Conservation (phyloP, 2,888 invertebrate species). For the Arrhopalites spinosus region DNA sequence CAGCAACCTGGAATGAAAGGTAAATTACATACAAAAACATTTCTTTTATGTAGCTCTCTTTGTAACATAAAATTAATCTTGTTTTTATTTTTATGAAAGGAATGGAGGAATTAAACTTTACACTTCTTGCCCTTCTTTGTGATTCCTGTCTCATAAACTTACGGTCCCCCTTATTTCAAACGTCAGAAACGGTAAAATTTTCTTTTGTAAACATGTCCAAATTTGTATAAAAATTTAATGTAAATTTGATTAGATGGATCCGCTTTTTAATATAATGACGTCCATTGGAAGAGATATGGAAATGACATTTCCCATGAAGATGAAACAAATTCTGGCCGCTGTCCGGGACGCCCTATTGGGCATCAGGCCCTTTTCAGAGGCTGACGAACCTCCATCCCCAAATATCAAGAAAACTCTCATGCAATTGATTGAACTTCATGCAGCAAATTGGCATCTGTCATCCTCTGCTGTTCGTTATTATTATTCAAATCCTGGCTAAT, state of each 20-base stretch:
- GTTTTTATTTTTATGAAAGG: no score
- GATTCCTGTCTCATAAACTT: slow-evolving; percentile 90
- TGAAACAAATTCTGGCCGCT: slow-evolving; percentile 77
- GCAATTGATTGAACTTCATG: slow-evolving; percentile 87
- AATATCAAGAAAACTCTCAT: slow-evolving; percentile 81
- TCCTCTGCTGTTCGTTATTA: slow-evolving; percentile 89
- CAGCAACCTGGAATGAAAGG: slow-evolving; percentile 62
- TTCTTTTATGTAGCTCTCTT: no score
- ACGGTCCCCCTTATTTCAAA: slow-evolving; percentile 63
- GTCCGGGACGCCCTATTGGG: slow-evolving; percentile 84
- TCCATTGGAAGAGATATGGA: slow-evolving; percentile 88
- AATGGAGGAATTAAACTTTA: slow-evolving; percentile 67
- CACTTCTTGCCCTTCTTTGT: slow-evolving; percentile 79
- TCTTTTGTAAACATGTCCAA: not conserved
- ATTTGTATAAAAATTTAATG: not conserved
- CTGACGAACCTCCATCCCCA: slow-evolving; percentile 66
- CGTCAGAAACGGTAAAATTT: slow-evolving; percentile 48
- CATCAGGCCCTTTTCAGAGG: slow-evolving; percentile 47
- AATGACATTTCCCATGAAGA: slow-evolving; percentile 76
- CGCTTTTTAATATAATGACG: slow-evolving; percentile 84
- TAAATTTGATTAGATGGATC: slow-evolving; percentile 71
- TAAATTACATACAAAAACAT: no score
- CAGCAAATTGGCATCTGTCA: slow-evolving; percentile 87
- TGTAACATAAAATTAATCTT: no score
- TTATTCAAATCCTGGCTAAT: slow-evolving; percentile 46